A percentile compares a stretch with the other conserved stretches of the same genome.
phyloP scores from a whole-genome alignment of 2,888 invertebrate genomes.

The Ditylenchus weischeri region DNA sequence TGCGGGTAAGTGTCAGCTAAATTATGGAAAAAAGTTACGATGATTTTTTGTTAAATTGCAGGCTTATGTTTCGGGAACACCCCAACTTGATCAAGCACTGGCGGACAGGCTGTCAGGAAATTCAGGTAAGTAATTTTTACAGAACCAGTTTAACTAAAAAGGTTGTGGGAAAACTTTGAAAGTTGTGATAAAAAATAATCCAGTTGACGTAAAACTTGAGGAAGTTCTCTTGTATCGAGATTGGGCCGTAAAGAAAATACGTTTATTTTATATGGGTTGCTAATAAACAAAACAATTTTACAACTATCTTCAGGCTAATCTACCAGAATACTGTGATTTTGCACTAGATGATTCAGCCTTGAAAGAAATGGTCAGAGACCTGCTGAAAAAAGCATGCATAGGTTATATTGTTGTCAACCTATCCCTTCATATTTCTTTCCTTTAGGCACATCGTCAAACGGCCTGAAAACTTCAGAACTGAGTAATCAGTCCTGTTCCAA shows the following conservation, averaged over 20 bases:
- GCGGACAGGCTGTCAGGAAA: conserved; percentile 45
- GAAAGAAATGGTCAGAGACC: conserved; percentile 38
- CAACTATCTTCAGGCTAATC: conserved; percentile 33
- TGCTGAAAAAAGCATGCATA: conserved; percentile 28
- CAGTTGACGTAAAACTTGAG: too few species aligned
- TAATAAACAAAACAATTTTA: not conserved
- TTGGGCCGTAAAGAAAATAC: too few species aligned
- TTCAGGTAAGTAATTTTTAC: conserved; percentile 31
- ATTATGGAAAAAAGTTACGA: too few species aligned
- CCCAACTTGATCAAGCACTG: conserved; percentile 47
- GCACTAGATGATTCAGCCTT: conserved; percentile 40
- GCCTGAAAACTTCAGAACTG: not conserved
- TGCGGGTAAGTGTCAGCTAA: too few species aligned
- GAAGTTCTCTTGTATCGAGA: too few species aligned
- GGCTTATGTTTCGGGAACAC: conserved; percentile 42
- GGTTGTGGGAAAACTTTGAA: too few species aligned
- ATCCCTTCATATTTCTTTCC: too few species aligned
- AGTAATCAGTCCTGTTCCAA: not conserved
- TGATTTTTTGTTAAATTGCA: too few species aligned
- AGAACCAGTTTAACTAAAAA: too few species aligned
- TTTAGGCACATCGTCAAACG: too few species aligned
- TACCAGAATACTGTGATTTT: conserved; percentile 39
- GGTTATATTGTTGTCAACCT: not conserved
- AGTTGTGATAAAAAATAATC: too few species aligned
- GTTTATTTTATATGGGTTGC: too few species aligned